Base-by-base conservation (phyloP, 2,113 vertebrate genomes). In the Sinocyclocheilus rhinocerous region DNA sequence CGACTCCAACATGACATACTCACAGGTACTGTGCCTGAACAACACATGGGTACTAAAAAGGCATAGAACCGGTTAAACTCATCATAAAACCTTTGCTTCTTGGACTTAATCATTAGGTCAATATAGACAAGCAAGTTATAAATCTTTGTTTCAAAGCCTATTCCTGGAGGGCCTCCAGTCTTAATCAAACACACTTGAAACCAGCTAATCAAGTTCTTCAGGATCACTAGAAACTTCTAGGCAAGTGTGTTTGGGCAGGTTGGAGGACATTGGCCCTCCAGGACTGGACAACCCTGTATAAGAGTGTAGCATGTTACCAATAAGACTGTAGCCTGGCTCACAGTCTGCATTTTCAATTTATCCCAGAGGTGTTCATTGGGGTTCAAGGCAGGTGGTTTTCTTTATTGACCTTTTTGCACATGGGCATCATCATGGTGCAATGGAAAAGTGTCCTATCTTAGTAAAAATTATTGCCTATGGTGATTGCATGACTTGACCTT, bases 1-100 rank as follows among this genome's bases (percentile, higher is more conserved):
- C 42, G 95, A 94, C 9, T 92, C 95, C 85, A 97, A 95, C 59
- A 93, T 97, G 97, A 97, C 97, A 93, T 99, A 98, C 91, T 98
- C 97, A 39, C 97, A 98, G 94, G 95, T 95, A 61, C n/a, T 55
- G 22, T n/a, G 13, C 13, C 13, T 26, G 9, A 18, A 61, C 33
- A 18, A 29, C 20, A 76, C 45, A 61, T 39, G 52, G 0, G 20
- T 69, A 50, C 16, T 45, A 16, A 55, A 24, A 24, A 36, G 20
- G 3, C 69, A 72, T 72, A 9, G 20, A 72, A n/a, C 36, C 0
- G 1, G 69, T 5, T 22, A 6, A 9, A 72, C 26, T 69, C 65
- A 76, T 26, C 15, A 45, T 76, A 26, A 50, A 76, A 4, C 12
- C 24, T 63, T 26, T 12, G 4, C 9, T 76, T 77, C 20, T 4